Conservation (phyloP, 2,113 vertebrate species). For the Phylloscopus whistleri region DNA sequence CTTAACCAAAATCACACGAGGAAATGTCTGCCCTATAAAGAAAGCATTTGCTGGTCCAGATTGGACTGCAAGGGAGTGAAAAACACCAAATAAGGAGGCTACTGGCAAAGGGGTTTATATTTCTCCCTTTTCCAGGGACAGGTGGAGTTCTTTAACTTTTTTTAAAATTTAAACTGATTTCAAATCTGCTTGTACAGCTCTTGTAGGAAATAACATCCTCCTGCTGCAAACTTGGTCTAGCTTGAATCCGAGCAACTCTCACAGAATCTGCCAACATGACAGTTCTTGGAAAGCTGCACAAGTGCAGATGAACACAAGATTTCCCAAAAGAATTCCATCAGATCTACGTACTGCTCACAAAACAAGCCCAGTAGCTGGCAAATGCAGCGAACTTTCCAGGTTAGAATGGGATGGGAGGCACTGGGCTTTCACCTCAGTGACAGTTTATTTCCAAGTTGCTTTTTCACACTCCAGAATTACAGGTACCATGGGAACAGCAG, state of each 20-base stretch:
- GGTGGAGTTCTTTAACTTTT: background rate
- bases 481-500: background rate
- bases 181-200: background rate
- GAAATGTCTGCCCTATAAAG: background rate
- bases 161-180: background rate
- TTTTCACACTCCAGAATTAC: background rate
- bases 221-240: background rate
- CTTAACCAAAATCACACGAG: background rate
- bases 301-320: background rate
- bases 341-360: background rate
- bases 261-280: background rate
- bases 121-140: background rate
- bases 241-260: background rate
- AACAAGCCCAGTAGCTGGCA: constrained; percentile 1
- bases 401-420: background rate
- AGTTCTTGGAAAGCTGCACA: constrained; percentile 24
- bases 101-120: background rate
- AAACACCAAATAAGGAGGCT: background rate
- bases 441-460: background rate
- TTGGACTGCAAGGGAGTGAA: background rate
- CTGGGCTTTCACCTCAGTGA: background rate
- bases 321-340: constrained; percentile 1
- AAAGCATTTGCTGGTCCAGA: background rate
- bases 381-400: background rate
- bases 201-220: background rate